Conservation (phyloP, 2,113 vertebrate species). For the Tor tambroides region DNA sequence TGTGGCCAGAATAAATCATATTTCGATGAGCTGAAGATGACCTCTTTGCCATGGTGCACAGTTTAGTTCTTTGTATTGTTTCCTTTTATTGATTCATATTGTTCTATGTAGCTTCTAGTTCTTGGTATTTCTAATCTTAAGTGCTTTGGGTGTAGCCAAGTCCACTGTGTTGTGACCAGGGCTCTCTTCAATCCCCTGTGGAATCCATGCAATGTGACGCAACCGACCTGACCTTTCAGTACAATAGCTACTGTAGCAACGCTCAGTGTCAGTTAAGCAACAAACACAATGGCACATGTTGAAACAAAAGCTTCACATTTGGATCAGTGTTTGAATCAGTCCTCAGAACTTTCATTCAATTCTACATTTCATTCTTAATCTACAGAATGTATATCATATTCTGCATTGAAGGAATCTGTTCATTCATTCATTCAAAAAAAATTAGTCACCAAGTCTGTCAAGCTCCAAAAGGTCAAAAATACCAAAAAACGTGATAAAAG, state of each 20-base stretch:
- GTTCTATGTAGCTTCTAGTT: neutral
- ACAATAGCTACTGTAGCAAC: constrained; percentile 27
- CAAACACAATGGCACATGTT: constrained; percentile 6
- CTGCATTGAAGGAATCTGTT: neutral
- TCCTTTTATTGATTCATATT: neutral
- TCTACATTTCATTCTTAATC: neutral
- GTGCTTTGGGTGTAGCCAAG: constrained; percentile 9
- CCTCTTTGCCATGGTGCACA: neutral
- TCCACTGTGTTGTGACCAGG: neutral
- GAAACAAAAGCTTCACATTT: neutral
- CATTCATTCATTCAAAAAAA: neutral
- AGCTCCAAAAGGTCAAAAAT: too few species aligned
- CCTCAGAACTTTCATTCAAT: neutral
- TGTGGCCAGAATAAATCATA: neutral
- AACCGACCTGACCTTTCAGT: neutral
- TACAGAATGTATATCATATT: neutral
- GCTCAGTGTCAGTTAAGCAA: constrained; percentile 12
- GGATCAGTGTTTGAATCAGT: neutral
- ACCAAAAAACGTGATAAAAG: too few species aligned
- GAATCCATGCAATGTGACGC: constrained; percentile 44
- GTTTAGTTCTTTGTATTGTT: neutral
- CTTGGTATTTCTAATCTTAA: constrained; percentile 23
- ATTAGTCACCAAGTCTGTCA: too few species aligned
- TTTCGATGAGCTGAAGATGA: neutral
- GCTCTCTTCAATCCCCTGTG: constrained; percentile 22